Conservation (phyloP, 2,797 vertebrate species). For the Lacerta viridis region DNA sequence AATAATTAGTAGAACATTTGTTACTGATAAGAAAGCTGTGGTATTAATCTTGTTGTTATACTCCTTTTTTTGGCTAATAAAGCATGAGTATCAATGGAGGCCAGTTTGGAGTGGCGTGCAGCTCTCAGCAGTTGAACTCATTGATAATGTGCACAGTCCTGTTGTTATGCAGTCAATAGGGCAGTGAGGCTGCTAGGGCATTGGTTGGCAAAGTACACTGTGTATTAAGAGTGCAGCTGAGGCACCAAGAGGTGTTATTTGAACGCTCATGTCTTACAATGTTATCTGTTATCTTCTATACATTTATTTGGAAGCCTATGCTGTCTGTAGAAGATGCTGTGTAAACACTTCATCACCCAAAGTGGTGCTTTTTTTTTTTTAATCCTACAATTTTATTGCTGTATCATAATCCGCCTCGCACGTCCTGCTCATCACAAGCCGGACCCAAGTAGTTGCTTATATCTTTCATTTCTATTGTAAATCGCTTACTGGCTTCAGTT, state of each 20-base stretch:
- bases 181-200: conserved; percentile 62
- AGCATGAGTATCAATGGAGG: background rate
- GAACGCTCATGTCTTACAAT: conserved; percentile 21
- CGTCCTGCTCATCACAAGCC: conserved; percentile 56
- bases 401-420: conserved; percentile 46
- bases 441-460: conserved; percentile 1
- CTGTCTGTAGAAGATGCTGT: background rate
- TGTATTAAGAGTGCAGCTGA: conserved; percentile 47
- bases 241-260: conserved; percentile 44
- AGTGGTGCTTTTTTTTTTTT: background rate
- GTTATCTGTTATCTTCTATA: conserved; percentile 1
- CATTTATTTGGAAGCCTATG: background rate
- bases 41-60: background rate
- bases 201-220: conserved; percentile 36
- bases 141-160: conserved; percentile 33
- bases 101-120: conserved; percentile 33
- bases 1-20: background rate
- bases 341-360: background rate
- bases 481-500: background rate
- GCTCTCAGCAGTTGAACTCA: conserved; percentile 53
- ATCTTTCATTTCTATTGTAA: conserved; percentile 1
- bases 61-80: background rate
- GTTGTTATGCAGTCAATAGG: conserved; percentile 55
- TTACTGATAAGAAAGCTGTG: background rate
- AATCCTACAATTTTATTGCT: background rate